Percentiles rank a stretch among this genome's conserved stretches.
phyloP scores from a whole-genome alignment of 2,888 invertebrate species.

The Chaetoderma sp. region DNA sequence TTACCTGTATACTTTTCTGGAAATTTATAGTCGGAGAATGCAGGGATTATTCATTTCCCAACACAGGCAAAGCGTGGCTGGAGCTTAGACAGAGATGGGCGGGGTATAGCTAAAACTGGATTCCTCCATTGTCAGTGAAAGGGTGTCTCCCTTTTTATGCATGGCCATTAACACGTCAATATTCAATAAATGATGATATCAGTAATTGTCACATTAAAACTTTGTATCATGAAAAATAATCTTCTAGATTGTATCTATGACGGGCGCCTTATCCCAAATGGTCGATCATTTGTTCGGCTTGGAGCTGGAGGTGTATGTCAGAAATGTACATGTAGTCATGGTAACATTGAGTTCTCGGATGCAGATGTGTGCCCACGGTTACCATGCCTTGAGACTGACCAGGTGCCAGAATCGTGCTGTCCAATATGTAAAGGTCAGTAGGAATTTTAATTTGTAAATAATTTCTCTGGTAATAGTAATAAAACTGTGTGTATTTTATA shows the following conservation, averaged over 20 bases:
- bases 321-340: conserved; percentile 54
- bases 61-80: too few relatives aligned
- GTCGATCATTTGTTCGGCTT: conserved; percentile 42
- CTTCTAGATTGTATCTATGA: conserved; percentile 56
- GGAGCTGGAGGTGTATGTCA: conserved; percentile 51
- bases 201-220: neutral
- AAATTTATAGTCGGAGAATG: too few relatives aligned
- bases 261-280: conserved; percentile 46
- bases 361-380: conserved; percentile 45
- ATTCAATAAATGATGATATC: too few relatives aligned
- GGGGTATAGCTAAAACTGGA: too few relatives aligned
- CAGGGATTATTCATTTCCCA: too few relatives aligned
- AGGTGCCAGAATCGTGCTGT: conserved; percentile 52
- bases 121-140: too few relatives aligned
- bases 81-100: too few relatives aligned
- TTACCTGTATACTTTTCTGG: too few relatives aligned
- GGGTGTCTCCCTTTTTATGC: too few relatives aligned
- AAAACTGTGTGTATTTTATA: neutral
- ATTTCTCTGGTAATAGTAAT: neutral
- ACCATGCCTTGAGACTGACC: conserved; percentile 49
- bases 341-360: conserved; percentile 52
- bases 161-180: too few relatives aligned
- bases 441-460: neutral
- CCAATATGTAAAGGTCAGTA: conserved; percentile 55
- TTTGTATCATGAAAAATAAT: neutral